Evolutionary conservation across 1,140 invertebrate genomes (phyloP).

Genomic region (Nasonia vitripennis): DNA sequence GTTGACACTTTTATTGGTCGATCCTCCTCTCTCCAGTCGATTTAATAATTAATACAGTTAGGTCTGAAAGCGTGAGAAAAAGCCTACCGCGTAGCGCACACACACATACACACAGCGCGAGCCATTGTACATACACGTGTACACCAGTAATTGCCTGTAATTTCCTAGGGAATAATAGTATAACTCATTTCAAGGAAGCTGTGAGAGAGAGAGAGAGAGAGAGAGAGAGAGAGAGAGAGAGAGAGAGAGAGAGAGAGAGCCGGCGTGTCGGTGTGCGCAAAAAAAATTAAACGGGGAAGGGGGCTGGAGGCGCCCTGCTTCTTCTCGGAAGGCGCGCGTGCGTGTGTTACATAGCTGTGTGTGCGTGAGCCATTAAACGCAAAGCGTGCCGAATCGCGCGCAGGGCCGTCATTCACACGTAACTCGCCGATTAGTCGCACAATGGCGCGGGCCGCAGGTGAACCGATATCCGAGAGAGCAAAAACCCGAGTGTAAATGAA

Average conservation of each 20-base stretch:
- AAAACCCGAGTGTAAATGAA: neutral
- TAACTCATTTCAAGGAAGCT: constrained; percentile 29
- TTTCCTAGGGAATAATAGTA: constrained; percentile 22
- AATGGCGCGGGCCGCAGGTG: neutral
- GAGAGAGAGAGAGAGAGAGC: neutral
- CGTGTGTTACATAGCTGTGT: neutral
- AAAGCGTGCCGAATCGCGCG: neutral
- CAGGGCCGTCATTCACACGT: constrained; percentile 17
- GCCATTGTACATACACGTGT: neutral
- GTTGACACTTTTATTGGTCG: constrained; percentile 25
- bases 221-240: too few relatives aligned
- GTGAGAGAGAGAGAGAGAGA: neutral
- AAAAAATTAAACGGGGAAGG: neutral
- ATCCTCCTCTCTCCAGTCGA: neutral
- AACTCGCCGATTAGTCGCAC: constrained; percentile 18
- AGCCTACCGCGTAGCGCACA: neutral
- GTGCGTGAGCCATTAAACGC: neutral
- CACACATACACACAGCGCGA: neutral
- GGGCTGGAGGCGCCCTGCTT: neutral
- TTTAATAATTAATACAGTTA: constrained; percentile 43
- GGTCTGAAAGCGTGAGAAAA: constrained; percentile 27
- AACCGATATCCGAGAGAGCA: neutral
- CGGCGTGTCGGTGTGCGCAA: neutral
- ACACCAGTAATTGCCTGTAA: constrained; percentile 22
- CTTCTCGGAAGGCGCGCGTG: neutral